Evolutionary conservation across 2,888 invertebrate genomes (phyloP).

Genomic region (Aelia acuminata): DNA sequence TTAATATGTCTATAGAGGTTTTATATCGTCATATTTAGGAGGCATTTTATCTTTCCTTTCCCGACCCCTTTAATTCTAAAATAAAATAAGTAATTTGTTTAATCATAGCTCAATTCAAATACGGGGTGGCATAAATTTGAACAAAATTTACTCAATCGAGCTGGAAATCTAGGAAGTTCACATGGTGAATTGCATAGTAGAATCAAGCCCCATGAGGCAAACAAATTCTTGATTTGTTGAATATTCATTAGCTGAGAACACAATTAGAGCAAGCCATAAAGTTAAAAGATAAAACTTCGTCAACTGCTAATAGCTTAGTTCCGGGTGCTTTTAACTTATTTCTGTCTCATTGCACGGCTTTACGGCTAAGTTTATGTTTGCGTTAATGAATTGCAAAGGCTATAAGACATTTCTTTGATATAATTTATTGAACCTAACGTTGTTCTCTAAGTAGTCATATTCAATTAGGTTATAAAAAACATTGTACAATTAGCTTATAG

Average conservation of each 20-base stretch:
- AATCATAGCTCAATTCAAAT: too few relatives aligned
- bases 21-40: too few relatives aligned
- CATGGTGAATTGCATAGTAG: neutral
- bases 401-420: neutral
- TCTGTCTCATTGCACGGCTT: conserved; percentile 12
- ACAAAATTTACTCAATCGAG: neutral
- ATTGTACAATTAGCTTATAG: too few relatives aligned
- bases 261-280: conserved; percentile 17
- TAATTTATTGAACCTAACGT: too few relatives aligned
- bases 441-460: too few relatives aligned
- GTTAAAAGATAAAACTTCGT: conserved; percentile 37
- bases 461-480: too few relatives aligned
- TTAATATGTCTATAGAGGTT: too few relatives aligned
- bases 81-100: too few relatives aligned
- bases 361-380: neutral
- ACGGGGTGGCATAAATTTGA: too few relatives aligned
- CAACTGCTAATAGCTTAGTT: conserved; percentile 22
- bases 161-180: too few relatives aligned
- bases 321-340: conserved; percentile 21
- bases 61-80: too few relatives aligned
- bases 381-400: neutral
- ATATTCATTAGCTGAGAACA: conserved; percentile 6
- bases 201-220: neutral
- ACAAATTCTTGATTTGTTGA: neutral
- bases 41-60: too few relatives aligned